Evolutionary conservation across 2,888 invertebrate species (phyloP).

Genomic region (Ommatoiulus sabulosus): DNA sequence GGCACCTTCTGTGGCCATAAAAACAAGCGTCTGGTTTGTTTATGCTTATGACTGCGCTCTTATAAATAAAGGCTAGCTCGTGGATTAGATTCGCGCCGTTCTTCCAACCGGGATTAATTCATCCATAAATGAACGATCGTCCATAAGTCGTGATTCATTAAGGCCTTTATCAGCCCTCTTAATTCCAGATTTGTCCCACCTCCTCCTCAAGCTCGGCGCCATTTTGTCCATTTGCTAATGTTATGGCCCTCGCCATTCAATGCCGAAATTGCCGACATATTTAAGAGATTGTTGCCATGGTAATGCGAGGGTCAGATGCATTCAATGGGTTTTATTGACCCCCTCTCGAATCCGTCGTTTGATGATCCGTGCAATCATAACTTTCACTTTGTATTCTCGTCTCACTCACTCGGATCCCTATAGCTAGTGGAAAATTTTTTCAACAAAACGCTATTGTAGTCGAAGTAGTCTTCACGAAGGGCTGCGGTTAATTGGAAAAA

Average conservation of each 20-base stretch:
- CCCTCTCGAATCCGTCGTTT: background rate
- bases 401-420: background rate
- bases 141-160: background rate
- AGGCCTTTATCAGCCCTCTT: conserved; percentile 17
- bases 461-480: background rate
- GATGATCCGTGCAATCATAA: conserved; percentile 36
- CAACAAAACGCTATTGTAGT: background rate
- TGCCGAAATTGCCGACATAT: conserved; percentile 2
- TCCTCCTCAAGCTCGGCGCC: background rate
- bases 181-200: background rate
- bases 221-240: conserved; percentile 11
- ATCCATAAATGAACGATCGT: conserved; percentile 22
- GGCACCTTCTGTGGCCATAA: conserved; percentile 11
- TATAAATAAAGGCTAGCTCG: background rate
- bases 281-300: conserved; percentile 40
- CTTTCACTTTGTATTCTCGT: conserved; percentile 40
- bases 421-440: background rate
- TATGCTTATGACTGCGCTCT: conserved; percentile 6
- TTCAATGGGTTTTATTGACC: conserved; percentile 36
- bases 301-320: conserved; percentile 36
- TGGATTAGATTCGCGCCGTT: conserved; percentile 8
- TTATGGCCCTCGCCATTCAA: background rate
- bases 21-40: background rate
- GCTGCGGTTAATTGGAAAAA: background rate
- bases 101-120: background rate